Conservation (phyloP, 2,888 invertebrate genomes). For the Pasiphila rectangulata region DNA sequence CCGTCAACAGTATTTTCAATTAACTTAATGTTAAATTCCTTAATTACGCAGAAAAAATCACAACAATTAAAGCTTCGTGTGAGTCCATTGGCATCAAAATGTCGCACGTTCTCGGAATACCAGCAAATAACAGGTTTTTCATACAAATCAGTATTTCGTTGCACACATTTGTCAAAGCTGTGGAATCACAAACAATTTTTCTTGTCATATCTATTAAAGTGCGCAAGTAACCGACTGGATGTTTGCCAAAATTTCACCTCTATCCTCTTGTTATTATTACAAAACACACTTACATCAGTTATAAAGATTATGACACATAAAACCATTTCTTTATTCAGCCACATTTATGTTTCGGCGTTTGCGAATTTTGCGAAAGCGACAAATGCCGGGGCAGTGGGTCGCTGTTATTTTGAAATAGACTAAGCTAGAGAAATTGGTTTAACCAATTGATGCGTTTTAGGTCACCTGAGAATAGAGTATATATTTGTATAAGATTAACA, state of each 20-base stretch:
- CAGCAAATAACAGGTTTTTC: too few species aligned
- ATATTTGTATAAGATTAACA: too few species aligned
- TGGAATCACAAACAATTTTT: slow-evolving; percentile 25
- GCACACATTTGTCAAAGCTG: slow-evolving; percentile 14
- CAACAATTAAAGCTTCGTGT: background rate
- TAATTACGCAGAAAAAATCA: too few species aligned
- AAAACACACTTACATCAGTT: slow-evolving; percentile 27
- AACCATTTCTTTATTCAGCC: slow-evolving; percentile 20
- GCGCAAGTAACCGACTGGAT: slow-evolving; percentile 37
- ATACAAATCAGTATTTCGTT: slow-evolving; percentile 13
- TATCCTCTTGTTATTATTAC: slow-evolving; percentile 31
- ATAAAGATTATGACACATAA: slow-evolving; percentile 35
- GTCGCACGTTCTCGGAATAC: too few species aligned
- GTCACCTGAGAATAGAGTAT: background rate
- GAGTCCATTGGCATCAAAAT: background rate
- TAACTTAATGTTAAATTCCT: too few species aligned
- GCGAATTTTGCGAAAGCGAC: slow-evolving; percentile 9
- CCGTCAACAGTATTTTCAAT: too few species aligned
- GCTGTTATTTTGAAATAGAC: slow-evolving; percentile 6
- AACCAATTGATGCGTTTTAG: background rate
- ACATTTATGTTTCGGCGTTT: background rate
- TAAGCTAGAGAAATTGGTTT: slow-evolving; percentile 8
- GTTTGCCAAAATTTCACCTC: slow-evolving; percentile 42
- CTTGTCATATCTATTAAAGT: slow-evolving; percentile 32
- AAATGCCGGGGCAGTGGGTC: slow-evolving; percentile 16